Evolutionary conservation across 2,113 vertebrate genomes (phyloP).

Genomic region (Ciconia boyciana): DNA sequence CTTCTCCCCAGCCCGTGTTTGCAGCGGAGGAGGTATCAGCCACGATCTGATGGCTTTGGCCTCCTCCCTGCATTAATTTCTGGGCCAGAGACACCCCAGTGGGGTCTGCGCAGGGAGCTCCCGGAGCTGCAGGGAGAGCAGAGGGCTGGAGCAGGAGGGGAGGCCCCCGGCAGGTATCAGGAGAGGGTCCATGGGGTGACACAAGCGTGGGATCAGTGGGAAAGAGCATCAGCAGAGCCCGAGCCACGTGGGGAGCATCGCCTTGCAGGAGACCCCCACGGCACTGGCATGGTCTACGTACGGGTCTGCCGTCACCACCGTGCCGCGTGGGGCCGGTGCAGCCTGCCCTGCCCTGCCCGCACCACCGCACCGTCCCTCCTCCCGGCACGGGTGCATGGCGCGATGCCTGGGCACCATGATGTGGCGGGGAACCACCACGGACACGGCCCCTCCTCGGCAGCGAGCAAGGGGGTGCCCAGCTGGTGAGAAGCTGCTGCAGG

Average conservation of each 20-base stretch:
- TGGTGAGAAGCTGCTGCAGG: not conserved
- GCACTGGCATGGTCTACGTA: not conserved
- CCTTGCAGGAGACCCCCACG: rapidly evolving
- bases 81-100: no score
- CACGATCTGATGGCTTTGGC: not conserved
- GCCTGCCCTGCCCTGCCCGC: not conserved
- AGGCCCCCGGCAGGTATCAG: no score
- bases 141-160: not conserved
- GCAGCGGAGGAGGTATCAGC: rapidly evolving
- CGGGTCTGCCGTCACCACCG: not conserved
- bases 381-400: not conserved
- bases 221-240: not conserved
- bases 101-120: not conserved
- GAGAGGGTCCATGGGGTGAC: not conserved
- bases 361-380: not conserved
- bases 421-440: not conserved
- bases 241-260: rapidly evolving
- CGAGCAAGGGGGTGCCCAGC: rapidly evolving
- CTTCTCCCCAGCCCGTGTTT: no score
- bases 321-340: rapidly evolving
- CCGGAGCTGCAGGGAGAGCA: not conserved
- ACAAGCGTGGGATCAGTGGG: no score
- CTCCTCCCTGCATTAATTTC: not conserved
- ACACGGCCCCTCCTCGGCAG: not conserved
- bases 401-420: rapidly evolving